Evolutionary conservation across 2,797 vertebrate genomes (phyloP).

Genomic region (Rhodeus uyekii): DNA sequence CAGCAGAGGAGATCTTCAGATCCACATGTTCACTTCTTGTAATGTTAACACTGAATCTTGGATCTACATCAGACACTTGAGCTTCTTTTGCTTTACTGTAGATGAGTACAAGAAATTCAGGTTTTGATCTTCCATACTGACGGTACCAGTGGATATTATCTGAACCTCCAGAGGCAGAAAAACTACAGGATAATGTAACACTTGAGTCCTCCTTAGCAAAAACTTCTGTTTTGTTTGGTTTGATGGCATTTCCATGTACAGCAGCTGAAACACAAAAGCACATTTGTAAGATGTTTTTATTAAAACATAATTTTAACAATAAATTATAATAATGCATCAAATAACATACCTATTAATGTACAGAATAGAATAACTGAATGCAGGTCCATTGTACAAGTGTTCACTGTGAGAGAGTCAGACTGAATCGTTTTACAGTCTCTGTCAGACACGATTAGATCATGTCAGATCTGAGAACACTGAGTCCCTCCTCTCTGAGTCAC

Average conservation of each 20-base stretch:
- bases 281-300: not conserved
- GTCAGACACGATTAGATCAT: constrained; percentile 9
- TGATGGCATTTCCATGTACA: not conserved
- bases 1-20: not conserved
- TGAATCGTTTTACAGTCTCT: not conserved
- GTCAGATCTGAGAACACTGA: not conserved
- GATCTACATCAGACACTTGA: not conserved
- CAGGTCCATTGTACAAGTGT: not conserved
- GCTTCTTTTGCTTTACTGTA: too few species aligned
- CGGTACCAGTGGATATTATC: not conserved
- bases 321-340: not conserved
- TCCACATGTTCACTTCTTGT: not conserved
- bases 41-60: not conserved
- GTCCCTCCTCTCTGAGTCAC: constrained; percentile 25
- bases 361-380: not conserved
- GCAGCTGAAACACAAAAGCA: not conserved
- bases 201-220: not conserved
- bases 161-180: not conserved
- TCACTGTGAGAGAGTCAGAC: not conserved
- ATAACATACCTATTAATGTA: not conserved
- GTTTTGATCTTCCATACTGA: constrained; percentile 2
- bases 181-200: not conserved
- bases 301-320: too few species aligned
- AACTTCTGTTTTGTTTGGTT: not conserved
- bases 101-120: not conserved